Evolutionary conservation across 2,113 vertebrate species (phyloP).

Genomic region (Hemicordylus capensis): DNA sequence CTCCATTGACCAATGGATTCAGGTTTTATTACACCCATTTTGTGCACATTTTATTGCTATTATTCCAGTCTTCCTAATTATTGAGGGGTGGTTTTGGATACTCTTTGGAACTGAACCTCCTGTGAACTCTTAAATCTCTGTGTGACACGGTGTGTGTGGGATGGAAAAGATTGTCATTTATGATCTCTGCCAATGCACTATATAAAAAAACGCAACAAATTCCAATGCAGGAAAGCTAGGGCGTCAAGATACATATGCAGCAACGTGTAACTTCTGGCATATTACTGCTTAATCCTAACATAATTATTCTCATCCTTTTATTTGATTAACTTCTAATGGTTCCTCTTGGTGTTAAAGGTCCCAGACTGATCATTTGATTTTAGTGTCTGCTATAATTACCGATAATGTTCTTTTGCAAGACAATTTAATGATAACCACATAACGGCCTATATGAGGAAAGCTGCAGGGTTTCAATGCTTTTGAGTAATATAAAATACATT

Average conservation of each 20-base stretch:
- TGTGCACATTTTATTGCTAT: conserved; percentile 68
- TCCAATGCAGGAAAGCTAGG: conserved; percentile 67
- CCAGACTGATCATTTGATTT: conserved; percentile 97
- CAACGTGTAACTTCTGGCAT: conserved; percentile 85
- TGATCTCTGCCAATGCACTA: conserved; percentile 78
- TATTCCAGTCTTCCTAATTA: conserved; percentile 75
- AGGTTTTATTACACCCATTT: conserved; percentile 61
- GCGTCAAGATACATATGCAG: conserved; percentile 84
- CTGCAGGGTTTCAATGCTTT: conserved; percentile 84
- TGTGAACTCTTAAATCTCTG: conserved; percentile 74
- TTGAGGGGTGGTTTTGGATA: conserved; percentile 62
- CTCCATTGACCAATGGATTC: conserved; percentile 72
- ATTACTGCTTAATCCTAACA: conserved; percentile 89
- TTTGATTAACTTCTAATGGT: conserved; percentile 99
- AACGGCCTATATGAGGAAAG: conserved; percentile 89
- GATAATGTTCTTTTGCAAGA: conserved; percentile 96
- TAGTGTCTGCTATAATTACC: conserved; percentile 99
- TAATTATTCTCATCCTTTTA: conserved; percentile 99
- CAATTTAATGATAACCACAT: conserved; percentile 88
- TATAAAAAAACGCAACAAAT: conserved; percentile 78
- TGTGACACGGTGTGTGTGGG: conserved; percentile 64
- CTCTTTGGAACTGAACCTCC: conserved; percentile 74
- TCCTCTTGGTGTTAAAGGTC: conserved; percentile 94
- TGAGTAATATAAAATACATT: conserved; percentile 91
- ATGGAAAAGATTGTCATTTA: conserved; percentile 70